Evolutionary conservation across 2,797 vertebrate species (phyloP).

Genomic region (Mycteria americana): DNA sequence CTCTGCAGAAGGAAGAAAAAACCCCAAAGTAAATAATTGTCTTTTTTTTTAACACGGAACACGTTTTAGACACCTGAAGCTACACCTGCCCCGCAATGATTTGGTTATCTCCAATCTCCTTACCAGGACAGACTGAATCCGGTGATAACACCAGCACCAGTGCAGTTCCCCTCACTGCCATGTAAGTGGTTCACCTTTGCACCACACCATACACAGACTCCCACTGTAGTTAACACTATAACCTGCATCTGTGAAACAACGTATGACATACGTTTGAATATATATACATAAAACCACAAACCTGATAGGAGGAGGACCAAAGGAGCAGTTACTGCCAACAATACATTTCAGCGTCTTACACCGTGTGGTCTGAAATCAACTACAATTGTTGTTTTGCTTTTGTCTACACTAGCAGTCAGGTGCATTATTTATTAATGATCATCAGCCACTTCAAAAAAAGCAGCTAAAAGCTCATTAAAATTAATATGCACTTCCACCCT

Average conservation of each 20-base stretch:
- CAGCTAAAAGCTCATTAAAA: constrained; percentile 42
- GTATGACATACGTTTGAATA: background rate
- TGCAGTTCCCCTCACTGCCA: background rate
- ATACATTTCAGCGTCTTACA: background rate
- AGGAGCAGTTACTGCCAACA: background rate
- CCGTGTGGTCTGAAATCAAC: background rate
- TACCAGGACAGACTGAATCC: background rate
- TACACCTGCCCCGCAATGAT: background rate
- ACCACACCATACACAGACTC: background rate
- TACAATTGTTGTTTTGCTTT: background rate
- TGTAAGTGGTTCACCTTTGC: background rate
- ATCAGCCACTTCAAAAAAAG: background rate
- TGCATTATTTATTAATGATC: constrained; percentile 22
- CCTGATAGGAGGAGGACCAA: background rate
- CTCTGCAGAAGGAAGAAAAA: constrained; percentile 75
- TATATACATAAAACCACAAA: background rate
- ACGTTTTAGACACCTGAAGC: background rate
- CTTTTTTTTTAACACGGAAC: fast-evolving
- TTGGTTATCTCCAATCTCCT: background rate
- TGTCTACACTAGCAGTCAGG: background rate
- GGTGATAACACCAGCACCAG: background rate
- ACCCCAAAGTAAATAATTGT: background rate
- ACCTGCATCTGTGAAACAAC: background rate
- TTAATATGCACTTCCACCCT: background rate
- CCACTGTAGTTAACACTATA: background rate